A percentile compares a stretch with the other conserved stretches of the same genome.
These are phyloP conservation scores for Tiphia femorata DNA, from an alignment of 2,888 invertebrate genomes.

Conservation along the genomic window DNA sequence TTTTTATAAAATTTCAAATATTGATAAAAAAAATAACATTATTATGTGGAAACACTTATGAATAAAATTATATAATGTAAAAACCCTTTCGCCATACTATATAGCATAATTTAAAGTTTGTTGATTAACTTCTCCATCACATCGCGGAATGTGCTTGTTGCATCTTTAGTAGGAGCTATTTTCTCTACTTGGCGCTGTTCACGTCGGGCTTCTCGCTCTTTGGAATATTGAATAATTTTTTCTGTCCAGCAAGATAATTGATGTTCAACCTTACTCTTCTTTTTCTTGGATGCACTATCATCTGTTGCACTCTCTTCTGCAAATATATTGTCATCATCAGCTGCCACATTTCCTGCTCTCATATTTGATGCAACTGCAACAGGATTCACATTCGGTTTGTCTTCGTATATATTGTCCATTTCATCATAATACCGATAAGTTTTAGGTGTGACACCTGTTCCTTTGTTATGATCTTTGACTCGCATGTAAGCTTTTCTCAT, in stretches of 20 bases:
- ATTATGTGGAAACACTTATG: too few relatives aligned
- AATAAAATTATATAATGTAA: too few relatives aligned
- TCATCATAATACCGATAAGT: background rate
- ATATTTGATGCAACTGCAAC: background rate
- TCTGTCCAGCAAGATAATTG: background rate
- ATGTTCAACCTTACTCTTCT: conserved; percentile 4
- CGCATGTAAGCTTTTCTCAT: background rate
- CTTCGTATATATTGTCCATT: background rate
- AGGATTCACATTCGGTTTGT: background rate
- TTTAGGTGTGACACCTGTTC: background rate
- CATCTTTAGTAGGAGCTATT: background rate
- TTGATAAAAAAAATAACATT: too few relatives aligned
- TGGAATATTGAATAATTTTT: background rate
- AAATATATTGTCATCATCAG: background rate
- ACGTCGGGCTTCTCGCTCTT: too few relatives aligned
- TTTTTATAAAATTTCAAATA: too few relatives aligned
- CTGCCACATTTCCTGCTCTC: too few relatives aligned
- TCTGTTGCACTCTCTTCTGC: background rate
- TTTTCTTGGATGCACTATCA: background rate
- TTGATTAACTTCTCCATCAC: background rate
- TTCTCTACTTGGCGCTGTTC: background rate
- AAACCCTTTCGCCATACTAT: too few relatives aligned
- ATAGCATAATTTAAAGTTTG: background rate
- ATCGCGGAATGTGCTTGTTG: background rate
- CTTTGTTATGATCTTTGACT: background rate